phyloP scores from a whole-genome alignment of 2,113 vertebrate genomes.

The Pygoscelis antarcticus region DNA sequence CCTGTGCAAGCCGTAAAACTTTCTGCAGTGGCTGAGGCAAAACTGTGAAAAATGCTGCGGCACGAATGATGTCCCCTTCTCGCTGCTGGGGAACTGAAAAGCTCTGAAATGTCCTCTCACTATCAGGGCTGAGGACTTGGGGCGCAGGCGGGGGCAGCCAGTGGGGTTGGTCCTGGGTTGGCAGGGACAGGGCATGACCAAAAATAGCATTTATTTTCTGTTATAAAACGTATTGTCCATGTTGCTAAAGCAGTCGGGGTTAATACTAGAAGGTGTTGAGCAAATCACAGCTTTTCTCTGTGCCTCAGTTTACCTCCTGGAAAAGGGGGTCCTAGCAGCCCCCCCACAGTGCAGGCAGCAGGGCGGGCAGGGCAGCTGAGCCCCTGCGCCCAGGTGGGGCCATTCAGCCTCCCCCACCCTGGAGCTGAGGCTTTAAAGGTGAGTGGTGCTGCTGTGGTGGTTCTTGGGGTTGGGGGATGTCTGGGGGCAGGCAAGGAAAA shows the following conservation, averaged over 20 bases:
- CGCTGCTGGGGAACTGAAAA: background rate
- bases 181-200: background rate
- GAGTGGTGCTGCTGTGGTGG: background rate
- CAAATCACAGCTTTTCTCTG: background rate
- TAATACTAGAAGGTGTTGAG: background rate
- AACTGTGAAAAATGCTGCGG: background rate
- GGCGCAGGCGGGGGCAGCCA: background rate
- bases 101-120: background rate
- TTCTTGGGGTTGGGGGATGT: background rate
- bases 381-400: background rate
- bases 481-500: background rate
- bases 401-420: background rate
- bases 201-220: background rate
- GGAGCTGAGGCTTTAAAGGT: background rate
- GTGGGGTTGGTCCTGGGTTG: background rate
- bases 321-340: background rate
- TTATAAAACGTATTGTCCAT: background rate
- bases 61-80: background rate
- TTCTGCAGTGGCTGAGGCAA: background rate
- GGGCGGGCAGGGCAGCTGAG: background rate
- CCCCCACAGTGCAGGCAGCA: background rate
- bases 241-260: background rate
- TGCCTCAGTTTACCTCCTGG: background rate
- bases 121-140: background rate
- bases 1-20: background rate